These are phyloP conservation scores for Rhombomys opimus DNA, from an alignment of 2,113 vertebrate species.

Conservation along the genomic window DNA sequence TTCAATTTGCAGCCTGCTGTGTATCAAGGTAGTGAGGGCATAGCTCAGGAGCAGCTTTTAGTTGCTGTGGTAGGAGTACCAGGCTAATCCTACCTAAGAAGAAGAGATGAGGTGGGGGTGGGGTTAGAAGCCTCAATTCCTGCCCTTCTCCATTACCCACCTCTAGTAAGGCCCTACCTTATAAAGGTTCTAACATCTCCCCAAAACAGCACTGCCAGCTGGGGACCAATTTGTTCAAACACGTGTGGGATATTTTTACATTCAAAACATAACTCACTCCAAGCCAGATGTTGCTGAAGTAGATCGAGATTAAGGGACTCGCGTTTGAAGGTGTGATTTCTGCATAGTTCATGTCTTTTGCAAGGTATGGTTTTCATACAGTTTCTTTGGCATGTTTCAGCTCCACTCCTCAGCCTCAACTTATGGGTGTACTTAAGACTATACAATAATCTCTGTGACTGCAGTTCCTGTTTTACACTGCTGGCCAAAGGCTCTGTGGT, in stretches of 20 bases:
- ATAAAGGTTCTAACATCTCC: neutral
- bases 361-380: too few species aligned
- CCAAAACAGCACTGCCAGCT: neutral
- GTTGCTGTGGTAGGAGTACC: neutral
- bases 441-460: neutral
- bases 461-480: neutral
- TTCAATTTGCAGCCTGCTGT: neutral
- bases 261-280: neutral
- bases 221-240: neutral
- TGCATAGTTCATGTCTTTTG: neutral
- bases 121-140: neutral
- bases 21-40: too few species aligned
- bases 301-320: neutral
- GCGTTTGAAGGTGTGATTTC: neutral
- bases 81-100: neutral
- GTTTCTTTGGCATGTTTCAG: neutral
- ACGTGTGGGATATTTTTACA: neutral
- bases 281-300: neutral
- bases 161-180: neutral
- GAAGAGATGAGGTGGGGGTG: too few species aligned
- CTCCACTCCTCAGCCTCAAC: neutral
- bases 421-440: neutral
- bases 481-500: neutral
- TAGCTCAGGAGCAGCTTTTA: neutral
- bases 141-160: neutral